phyloP scores from a whole-genome alignment of 2,113 vertebrate species.

The Brachyhypopomus occidentalis region DNA sequence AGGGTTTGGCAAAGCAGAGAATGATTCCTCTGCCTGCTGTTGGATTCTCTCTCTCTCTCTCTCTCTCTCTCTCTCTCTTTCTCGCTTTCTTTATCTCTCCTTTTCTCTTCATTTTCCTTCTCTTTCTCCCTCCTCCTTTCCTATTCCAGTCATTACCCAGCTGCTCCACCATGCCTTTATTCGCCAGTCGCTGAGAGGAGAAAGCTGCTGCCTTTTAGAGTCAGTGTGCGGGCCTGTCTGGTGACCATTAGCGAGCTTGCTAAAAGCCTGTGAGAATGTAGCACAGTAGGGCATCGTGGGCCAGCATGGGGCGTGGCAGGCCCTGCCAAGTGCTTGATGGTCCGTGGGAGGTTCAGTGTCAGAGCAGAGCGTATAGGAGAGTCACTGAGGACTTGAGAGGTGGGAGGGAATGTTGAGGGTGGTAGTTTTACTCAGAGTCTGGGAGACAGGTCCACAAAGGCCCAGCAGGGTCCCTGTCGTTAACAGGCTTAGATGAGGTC shows the following conservation, averaged over 20 bases:
- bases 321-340: constrained; percentile 40
- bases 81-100: background rate
- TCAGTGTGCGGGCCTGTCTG: constrained; percentile 47
- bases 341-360: constrained; percentile 41
- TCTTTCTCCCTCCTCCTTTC: background rate
- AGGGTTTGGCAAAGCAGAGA: background rate
- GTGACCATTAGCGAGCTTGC: constrained; percentile 53
- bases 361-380: constrained; percentile 45
- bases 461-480: constrained; percentile 61
- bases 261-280: constrained; percentile 49
- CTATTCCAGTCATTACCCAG: constrained; percentile 54
- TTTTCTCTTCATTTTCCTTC: background rate
- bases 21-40: constrained; percentile 28
- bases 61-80: constrained; percentile 31
- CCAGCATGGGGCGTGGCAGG: constrained; percentile 43
- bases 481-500: constrained; percentile 51
- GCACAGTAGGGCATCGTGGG: constrained; percentile 45
- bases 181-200: constrained; percentile 40
- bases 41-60: constrained; percentile 16
- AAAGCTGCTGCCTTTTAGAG: constrained; percentile 49
- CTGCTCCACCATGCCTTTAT: constrained; percentile 40
- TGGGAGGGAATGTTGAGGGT: constrained; percentile 37
- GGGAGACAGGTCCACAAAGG: constrained; percentile 56
- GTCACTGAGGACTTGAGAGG: constrained; percentile 27
- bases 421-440: constrained; percentile 42